Percentiles rank a stretch among this genome's conserved stretches.
Evolutionary conservation across 2,797 vertebrate species (phyloP).

Genomic region (Sebastes diploproa): DNA sequence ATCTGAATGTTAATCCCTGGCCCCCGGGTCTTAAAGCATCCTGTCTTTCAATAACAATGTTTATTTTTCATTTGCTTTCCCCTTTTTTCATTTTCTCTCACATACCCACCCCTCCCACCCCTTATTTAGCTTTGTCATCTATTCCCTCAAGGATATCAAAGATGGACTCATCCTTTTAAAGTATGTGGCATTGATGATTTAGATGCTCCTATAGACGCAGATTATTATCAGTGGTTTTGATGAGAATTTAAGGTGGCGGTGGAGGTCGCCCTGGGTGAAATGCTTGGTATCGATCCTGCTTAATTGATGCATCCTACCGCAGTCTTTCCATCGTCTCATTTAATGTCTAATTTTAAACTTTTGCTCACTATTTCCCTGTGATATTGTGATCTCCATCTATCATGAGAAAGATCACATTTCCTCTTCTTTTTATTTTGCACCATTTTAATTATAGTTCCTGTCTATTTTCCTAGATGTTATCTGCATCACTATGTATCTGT

Average conservation of each 20-base stretch:
- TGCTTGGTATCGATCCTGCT: constrained; percentile 24
- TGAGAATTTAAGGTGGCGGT: constrained; percentile 12
- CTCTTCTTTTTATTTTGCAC: neutral
- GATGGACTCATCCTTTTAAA: constrained; percentile 41
- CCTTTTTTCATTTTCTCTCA: constrained; percentile 46
- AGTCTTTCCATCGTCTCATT: neutral
- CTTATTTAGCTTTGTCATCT: constrained; percentile 18
- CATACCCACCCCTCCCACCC: neutral
- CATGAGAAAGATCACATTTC: neutral
- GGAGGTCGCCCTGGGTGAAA: constrained; percentile 11
- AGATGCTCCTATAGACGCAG: neutral
- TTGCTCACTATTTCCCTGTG: neutral
- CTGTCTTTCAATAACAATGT: constrained; percentile 85
- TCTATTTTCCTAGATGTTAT: constrained; percentile 45
- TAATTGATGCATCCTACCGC: neutral
- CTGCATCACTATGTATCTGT: constrained; percentile 8
- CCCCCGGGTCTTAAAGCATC: constrained; percentile 82
- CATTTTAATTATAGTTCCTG: neutral
- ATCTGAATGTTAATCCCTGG: constrained; percentile 90
- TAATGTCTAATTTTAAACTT: neutral
- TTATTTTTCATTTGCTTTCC: constrained; percentile 84
- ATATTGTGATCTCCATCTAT: neutral
- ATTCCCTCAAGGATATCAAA: constrained; percentile 33
- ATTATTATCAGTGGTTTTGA: constrained; percentile 32
- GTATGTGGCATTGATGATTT: constrained; percentile 24